Evolutionary conservation across 2,888 invertebrate genomes (phyloP), one percentile per base, ranked within the genome.

Genomic region (Chelonus formosanus): DNA sequence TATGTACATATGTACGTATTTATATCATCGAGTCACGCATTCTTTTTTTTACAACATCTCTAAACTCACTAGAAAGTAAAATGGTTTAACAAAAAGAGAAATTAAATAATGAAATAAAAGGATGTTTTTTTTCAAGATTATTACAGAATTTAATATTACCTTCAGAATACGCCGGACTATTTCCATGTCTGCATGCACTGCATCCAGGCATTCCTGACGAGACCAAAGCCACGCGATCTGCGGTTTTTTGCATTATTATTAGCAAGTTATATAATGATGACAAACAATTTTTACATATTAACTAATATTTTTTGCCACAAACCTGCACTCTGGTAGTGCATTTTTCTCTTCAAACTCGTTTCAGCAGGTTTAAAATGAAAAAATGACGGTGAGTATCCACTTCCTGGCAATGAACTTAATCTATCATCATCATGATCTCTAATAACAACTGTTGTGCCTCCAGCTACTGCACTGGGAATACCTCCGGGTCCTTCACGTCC

Each of bases 311-410:
- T 8, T 36, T 36, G 34, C 20, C 20, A 5, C 48, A 63, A 63
- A 81, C 84, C 85, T 47, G 81, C 73, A 73, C 83, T 80, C 70
- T 85, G 81, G 76, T 82, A 78, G 66, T 87, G 88, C 76, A 89
- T 85, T 75, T 85, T 84, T 58, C 86, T 85, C 85, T 91, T 90
- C 79, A 90, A 88, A 72, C 92, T 91, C 81, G 93, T 92, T 61
- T 66, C 62, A 72, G 92, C 90, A 53, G 95, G 95, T 84, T 95
- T 95, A 85, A 95, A 95, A 86, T 95, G 95, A 84, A 95, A 95
- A 86, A 96, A 96, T 8, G 94, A 94, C 4, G 95, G 95, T 65
- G 95, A 95, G 84, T 94, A 95, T 67, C 94, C 93, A 56, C 93
- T 93, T 63, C 91, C 93, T 67, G 90, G 89, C 74, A 94, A 85